Conservation (phyloP, 2,113 vertebrate genomes). For the Maccullochella peelii region DNA sequence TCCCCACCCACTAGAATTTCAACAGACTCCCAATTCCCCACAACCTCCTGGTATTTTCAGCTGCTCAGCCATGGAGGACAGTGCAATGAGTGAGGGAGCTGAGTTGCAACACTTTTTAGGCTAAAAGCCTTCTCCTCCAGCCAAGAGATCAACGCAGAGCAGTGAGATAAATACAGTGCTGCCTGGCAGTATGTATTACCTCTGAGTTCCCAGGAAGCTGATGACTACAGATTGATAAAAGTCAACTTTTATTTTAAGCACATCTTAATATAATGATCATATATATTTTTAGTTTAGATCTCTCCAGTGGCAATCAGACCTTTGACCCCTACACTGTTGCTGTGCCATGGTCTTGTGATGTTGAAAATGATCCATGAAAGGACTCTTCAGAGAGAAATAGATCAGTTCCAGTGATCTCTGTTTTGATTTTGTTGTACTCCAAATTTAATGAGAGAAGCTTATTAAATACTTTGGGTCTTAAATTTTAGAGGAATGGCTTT, state of each 20-base stretch:
- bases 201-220: not conserved
- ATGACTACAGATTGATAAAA: not conserved
- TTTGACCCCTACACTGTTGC: constrained; percentile 2
- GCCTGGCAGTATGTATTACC: not conserved
- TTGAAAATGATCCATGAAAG: constrained; percentile 23
- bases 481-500: constrained; percentile 17
- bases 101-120: constrained; percentile 27
- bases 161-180: not conserved
- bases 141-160: constrained; percentile 2
- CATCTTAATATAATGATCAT: not conserved
- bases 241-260: constrained; percentile 9
- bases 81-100: constrained; percentile 8
- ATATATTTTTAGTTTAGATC: constrained; percentile 7
- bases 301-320: constrained; percentile 6
- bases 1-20: constrained; percentile 38
- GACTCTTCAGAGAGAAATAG: constrained; percentile 18
- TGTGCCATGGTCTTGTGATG: constrained; percentile 18
- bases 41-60: constrained; percentile 17
- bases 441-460: constrained; percentile 28
- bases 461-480: constrained; percentile 15
- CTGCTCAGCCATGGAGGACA: constrained; percentile 15
- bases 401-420: constrained; percentile 20
- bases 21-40: constrained; percentile 41
- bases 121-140: not conserved
- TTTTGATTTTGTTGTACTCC: constrained; percentile 17